These are phyloP conservation scores for Sinelater perroti DNA, from an alignment of 2,888 invertebrate species.

Conservation along the genomic window DNA sequence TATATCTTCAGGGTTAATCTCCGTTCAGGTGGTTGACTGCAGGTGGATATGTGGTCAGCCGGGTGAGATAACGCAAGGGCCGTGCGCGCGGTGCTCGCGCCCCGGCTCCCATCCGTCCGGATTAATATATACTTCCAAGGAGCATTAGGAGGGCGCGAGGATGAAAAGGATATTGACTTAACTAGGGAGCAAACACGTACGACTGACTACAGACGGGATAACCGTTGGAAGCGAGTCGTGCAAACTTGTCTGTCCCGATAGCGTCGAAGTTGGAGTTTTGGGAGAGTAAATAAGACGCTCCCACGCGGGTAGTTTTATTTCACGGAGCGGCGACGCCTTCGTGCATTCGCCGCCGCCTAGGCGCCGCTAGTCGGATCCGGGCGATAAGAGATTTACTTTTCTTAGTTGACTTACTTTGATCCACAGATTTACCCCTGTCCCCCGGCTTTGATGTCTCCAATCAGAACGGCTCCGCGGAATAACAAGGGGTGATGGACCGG, in stretches of 20 bases:
- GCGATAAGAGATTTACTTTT: slow-evolving; percentile 39
- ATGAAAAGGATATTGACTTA: slow-evolving; percentile 23
- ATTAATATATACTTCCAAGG: slow-evolving; percentile 18
- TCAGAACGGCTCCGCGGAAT: slow-evolving; percentile 15
- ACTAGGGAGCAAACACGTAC: slow-evolving; percentile 32
- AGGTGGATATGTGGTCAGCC: neutral
- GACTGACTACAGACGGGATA: slow-evolving; percentile 26
- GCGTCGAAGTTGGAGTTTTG: slow-evolving; percentile 31
- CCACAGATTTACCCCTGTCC: slow-evolving; percentile 28
- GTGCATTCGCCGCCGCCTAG: slow-evolving; percentile 35
- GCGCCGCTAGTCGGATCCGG: slow-evolving; percentile 31
- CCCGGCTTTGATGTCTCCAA: slow-evolving; percentile 27
- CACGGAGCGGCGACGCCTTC: slow-evolving; percentile 34
- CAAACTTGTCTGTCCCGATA: slow-evolving; percentile 36
- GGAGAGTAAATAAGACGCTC: slow-evolving; percentile 37
- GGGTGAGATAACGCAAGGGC: neutral
- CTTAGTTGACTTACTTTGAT: slow-evolving; percentile 36
- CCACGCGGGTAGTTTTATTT: slow-evolving; percentile 39
- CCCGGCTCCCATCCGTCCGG: slow-evolving; percentile 1
- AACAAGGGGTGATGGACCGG: neutral
- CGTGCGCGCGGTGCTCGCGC: slow-evolving; percentile 9
- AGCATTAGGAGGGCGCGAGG: neutral
- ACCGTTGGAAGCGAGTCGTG: slow-evolving; percentile 26
- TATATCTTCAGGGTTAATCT: slow-evolving; percentile 1
- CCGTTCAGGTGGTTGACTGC: neutral